Evolutionary conservation across 2,888 invertebrate genomes (phyloP), one percentile per base, ranked within the genome.

Genomic region (Geophilus truncorum): DNA sequence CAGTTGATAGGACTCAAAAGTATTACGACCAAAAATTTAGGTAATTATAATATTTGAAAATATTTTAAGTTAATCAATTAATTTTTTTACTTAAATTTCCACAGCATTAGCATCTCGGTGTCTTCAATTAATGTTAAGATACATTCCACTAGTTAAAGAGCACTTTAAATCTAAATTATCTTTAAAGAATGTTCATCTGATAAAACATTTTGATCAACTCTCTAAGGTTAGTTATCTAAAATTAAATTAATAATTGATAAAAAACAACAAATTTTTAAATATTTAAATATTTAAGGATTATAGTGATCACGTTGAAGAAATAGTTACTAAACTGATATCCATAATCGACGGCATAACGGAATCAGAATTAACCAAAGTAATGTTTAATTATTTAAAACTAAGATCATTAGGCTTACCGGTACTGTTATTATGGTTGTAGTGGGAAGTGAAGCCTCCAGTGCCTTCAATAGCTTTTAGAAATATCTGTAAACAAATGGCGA

Each of bases 381-480:
- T 15, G 12, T 28, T 76, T 76, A 18, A 5, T 28, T 28, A 28
- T 32, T 34, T 34, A 77, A 70, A 25, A 18, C 18, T 70, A 5
- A 18, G 12, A 21, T 7, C 62, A 57, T 18, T 5, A 23, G 62
- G 12, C 23, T 18, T 12, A 57, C 18, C 12, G 21, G 1, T 12
- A 10, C 12, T 10, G 10, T 23, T 45, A 21, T 51, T 76, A 5
- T 40, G 5, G 28, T 12, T 77, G 18, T 81, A 91, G 84, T 99
- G 98, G 97, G 95, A 96, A 87, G 96, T 96, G 0, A 93, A 94
- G 85, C 97, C 97, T 23, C 97, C 97, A 0, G 94, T 97, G 85
- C 98, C 98, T 70, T 98, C 97, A 15, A 92, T 93, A 7, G 86
- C 87, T 83, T 89, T 89, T 84, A 86, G 87, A 83, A 86, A 86